Evolutionary conservation across 2,113 vertebrate genomes (phyloP).

Genomic region (Leiothrix lutea): DNA sequence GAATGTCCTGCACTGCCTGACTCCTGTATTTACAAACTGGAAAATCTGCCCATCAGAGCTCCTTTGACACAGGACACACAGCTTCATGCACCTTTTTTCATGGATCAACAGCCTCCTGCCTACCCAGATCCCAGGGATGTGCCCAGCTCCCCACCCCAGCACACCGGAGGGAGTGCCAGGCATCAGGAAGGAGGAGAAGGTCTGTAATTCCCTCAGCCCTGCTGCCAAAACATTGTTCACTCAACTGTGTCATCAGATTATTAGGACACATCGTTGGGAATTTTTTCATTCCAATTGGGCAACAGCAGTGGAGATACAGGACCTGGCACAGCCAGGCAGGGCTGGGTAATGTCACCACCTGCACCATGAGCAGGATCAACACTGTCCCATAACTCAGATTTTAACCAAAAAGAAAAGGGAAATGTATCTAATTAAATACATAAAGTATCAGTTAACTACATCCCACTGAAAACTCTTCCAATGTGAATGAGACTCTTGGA

Average conservation of each 20-base stretch:
- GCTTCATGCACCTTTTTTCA: background rate
- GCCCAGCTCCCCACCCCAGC: background rate
- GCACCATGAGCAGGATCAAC: background rate
- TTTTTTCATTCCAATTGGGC: background rate
- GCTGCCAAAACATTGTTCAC: constrained; percentile 1
- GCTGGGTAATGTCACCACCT: background rate
- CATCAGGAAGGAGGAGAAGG: background rate
- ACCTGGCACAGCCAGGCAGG: background rate
- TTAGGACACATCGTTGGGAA: background rate
- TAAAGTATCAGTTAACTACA: background rate
- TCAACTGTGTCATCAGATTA: background rate
- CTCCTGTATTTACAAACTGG: background rate
- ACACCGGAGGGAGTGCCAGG: accelerated
- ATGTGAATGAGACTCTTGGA: background rate
- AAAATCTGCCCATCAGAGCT: background rate
- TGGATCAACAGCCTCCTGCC: background rate
- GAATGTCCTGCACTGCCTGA: background rate
- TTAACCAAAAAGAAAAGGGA: background rate
- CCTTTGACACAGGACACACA: background rate
- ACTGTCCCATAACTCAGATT: background rate
- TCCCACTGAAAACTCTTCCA: background rate
- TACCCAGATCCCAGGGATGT: background rate
- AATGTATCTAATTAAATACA: background rate
- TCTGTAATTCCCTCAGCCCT: background rate
- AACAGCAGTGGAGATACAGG: background rate